phyloP scores from a whole-genome alignment of 2,797 vertebrate species.

The Poeciliopsis paucimaculata region DNA sequence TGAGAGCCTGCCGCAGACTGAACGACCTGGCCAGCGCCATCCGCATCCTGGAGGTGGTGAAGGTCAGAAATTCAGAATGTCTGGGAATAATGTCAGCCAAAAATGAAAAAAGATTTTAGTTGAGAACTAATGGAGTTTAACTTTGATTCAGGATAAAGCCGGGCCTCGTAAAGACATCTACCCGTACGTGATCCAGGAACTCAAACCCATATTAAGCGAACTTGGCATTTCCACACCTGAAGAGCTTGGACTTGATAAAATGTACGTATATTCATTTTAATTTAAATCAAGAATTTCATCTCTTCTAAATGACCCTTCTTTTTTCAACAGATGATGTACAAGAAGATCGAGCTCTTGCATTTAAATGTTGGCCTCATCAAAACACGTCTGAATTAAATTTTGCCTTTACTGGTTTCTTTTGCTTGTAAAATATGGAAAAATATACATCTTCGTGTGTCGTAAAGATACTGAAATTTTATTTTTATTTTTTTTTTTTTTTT shows the following conservation, averaged over 20 bases:
- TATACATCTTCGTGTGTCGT: conserved; percentile 71
- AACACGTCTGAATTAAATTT: conserved; percentile 80
- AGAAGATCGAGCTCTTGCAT: conserved; percentile 61
- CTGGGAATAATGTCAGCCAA: neutral
- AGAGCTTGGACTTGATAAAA: conserved; percentile 93
- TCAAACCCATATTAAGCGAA: conserved; percentile 89
- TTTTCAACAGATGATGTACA: conserved; percentile 56
- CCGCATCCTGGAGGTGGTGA: conserved; percentile 93
- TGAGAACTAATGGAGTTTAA: conserved; percentile 8
- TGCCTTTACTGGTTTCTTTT: conserved; percentile 81
- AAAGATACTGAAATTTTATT: conserved; percentile 48
- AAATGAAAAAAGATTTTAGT: neutral
- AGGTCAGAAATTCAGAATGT: conserved; percentile 77
- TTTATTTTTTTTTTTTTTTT: neutral
- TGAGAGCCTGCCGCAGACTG: conserved; percentile 92
- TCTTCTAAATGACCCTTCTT: conserved; percentile 9
- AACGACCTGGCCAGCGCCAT: conserved; percentile 93
- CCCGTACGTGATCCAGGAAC: conserved; percentile 93
- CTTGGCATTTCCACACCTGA: conserved; percentile 94
- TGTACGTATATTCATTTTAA: conserved; percentile 67
- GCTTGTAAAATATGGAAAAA: conserved; percentile 83
- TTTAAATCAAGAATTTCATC: neutral
- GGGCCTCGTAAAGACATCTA: conserved; percentile 96
- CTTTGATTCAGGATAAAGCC: conserved; percentile 87
- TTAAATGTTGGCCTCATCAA: conserved; percentile 72